Evolutionary conservation across 2,888 invertebrate species (phyloP), one percentile per base, ranked within the genome.

Genomic region (Schizotus pectinicornis): DNA sequence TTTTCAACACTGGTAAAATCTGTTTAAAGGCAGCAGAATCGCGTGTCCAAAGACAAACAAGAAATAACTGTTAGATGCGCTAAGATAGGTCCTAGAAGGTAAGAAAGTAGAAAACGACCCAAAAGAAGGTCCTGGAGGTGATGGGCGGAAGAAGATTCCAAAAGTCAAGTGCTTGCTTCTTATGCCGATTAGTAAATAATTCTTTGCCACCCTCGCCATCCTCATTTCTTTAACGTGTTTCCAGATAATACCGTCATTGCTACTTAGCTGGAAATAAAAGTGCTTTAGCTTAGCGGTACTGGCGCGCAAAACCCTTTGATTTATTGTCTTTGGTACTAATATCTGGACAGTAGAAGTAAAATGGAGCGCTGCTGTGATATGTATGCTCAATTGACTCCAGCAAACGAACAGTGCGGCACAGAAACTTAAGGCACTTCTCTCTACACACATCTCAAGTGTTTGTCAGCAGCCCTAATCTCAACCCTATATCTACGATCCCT

Each of bases 11-110:
- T 53, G 30, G 35, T 43, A 48, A 52, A 46, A 55, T 55, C 59
- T 48, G 47, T 59, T 61, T 79, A 62, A 81, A 89, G 89, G 89
- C 77, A 85, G 83, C 67, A 89, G 88, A 80, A 77, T 84, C 65
- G 84, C 63, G 81, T 85, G 70, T 79, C 81, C 32, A 87, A 65
- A 45, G 71, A 85, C 66, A 84, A 86, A 6, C 79, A 84, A 41
- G 80, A 85, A n/a, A n/a, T n/a, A n/a, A 58, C 71, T 87, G 66
- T 82, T 88, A 65, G 83, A 87, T 62, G 83, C 86, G 5, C 83
- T 89, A 59, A 84, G 84, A 67, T 81, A 83, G 73, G 87, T 85
- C 12, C 76, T 89, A 56, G 81, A 78, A 11, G 39, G 39, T 39
- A 39, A 39, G 11, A 39, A 39, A 11, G 39, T 39, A 11, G 39